Evolutionary conservation across 2,888 invertebrate genomes (phyloP), one percentile per base, ranked within the genome.

Genomic region (Drosophila paucipuncta): DNA sequence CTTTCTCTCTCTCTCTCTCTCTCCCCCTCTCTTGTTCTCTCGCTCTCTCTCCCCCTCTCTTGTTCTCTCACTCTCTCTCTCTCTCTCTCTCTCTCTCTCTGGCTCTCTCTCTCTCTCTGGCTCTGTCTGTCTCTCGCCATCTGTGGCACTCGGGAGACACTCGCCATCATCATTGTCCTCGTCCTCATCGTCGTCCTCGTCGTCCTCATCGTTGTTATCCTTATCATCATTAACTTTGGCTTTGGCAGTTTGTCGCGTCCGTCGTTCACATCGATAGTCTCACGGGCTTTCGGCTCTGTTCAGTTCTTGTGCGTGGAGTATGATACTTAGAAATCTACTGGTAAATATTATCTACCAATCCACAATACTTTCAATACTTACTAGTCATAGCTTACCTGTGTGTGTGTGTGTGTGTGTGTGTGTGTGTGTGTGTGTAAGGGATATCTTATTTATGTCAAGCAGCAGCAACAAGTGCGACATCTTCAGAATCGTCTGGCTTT

Each of bases 281-380:
- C 30, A 25, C 64, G 64, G 35, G 37, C 18, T 18, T 61, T 39
- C 25, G 47, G 25, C 47, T 16, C 47, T 16, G 47, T 47, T 47
- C 47, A 25, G 25, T 25, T 22, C 16, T 25, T 47, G 47, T 47
- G 47, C 47, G 47, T 47, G 64, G 60, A 71, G 64, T 33, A 89
- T 86, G 89, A 89, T 89, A 64, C 76, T 86, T 47, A 72, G 84
- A 82, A 90, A 90, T 80, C 74, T 84, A 62, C 80, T 90, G 90
- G 90, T 90, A 76, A 90, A 90, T 87, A 87, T 89, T 68, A 75
- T 76, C 82, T 78, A 82, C 71, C 80, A 72, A 80, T 41, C 25
- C 28, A 41, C 41, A 41, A 41, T 53, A 33, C 33, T 63, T 60
- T 50, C 31, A 49, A n/a, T 30, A 22, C 50, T 33, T 60, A 28